Evolutionary conservation across 2,888 invertebrate species (phyloP), one percentile per base, ranked within the genome.

Genomic region (Hemistola chrysoprasaria): DNA sequence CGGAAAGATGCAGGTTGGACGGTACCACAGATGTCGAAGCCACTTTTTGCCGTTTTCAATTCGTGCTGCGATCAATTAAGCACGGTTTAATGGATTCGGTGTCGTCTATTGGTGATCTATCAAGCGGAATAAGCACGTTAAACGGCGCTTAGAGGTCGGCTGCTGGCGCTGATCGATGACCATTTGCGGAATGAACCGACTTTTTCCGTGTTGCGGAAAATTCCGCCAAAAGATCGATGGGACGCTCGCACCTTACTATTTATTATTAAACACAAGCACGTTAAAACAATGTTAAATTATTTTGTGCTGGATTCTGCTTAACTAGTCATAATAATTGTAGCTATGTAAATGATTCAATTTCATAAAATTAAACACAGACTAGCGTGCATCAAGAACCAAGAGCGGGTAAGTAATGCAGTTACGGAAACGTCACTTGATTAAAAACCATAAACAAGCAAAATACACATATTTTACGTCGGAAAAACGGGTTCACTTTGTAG

Each of bases 41-140:
- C 57, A 69, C 66, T 84, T 82, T 83, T 83, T 79, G 76, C 82
- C 69, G 60, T 75, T 82, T 83, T 83, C 82, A 83, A 81, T 83
- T 78, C 68, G 56, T 62, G 51, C 56, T 59, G 65, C 78, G 77
- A 86, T 86, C 85, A 86, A 85, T 86, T 87, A 84, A 77, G 79
- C 70, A 77, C 69, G 80, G 71, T 80, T 82, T 81, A 83, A 83
- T 84, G 85, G 85, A 81, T 81, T 78, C 72, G 67, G 77, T 81
- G 82, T 78, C 78, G 69, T 63, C 67, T 62, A 59, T 59, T 52
- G 59, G 81, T 76, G 84, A 86, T 85, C 78, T 75, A 87, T 87
- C 76, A 79, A 71, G 54, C 56, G 71, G 70, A 76, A 71, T 78
- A 74, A 80, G 80, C 76, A 82, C 78, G 80, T 84, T 83, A 80